phyloP scores from a whole-genome alignment of 2,888 invertebrate genomes.

The Meiosimyza decipiens region DNA sequence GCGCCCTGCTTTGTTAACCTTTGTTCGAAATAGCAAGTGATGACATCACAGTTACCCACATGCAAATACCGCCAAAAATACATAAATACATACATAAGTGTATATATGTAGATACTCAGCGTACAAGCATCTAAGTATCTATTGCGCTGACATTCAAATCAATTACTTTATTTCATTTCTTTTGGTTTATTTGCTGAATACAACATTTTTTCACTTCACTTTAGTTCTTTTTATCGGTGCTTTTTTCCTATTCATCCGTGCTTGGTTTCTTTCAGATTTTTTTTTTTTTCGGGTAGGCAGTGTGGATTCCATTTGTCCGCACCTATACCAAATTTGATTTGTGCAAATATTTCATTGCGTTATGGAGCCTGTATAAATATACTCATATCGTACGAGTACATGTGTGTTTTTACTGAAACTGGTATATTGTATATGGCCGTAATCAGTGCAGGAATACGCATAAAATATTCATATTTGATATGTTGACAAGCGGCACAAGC shows the following conservation, averaged over 20 bases:
- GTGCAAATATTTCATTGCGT: conserved; percentile 7
- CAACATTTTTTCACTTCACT: conserved; percentile 2
- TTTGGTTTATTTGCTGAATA: conserved; percentile 29
- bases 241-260: background rate
- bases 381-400: conserved; percentile 5
- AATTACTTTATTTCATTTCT: conserved; percentile 48
- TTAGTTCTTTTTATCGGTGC: background rate
- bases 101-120: background rate
- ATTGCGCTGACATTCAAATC: conserved; percentile 44
- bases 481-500: conserved; percentile 35
- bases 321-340: conserved; percentile 16
- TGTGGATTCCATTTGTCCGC: conserved; percentile 23
- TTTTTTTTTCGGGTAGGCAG: conserved; percentile 2
- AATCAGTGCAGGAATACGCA: conserved; percentile 33
- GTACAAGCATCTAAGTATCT: conserved; percentile 28
- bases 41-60: conserved; percentile 29
- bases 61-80: conserved; percentile 20
- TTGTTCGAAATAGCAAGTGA: conserved; percentile 1
- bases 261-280: background rate
- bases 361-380: conserved; percentile 9
- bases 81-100: background rate
- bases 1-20: conserved; percentile 9
- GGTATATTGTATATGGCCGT: background rate
- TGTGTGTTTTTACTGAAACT: background rate
- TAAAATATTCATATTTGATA: conserved; percentile 55